Evolutionary conservation across 2,888 invertebrate genomes (phyloP).

Genomic region (Glaucopsyche alexis): DNA sequence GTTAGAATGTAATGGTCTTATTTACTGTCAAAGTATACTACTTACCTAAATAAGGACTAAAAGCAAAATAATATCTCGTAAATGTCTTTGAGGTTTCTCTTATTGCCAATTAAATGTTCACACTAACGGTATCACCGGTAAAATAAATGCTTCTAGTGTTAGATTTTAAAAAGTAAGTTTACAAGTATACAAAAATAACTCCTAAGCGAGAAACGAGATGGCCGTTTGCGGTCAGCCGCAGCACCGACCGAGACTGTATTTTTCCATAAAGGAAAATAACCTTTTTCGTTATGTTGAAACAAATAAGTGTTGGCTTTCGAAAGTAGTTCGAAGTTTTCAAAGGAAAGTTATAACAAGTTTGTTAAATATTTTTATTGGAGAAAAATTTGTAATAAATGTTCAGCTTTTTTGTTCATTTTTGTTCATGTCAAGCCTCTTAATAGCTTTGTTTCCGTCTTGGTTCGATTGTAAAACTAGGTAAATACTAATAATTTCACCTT

Average conservation of each 20-base stretch:
- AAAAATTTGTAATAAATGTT: conserved; percentile 13
- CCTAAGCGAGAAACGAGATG: not conserved
- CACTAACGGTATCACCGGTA: no score
- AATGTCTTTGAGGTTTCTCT: no score
- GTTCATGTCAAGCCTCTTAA: not conserved
- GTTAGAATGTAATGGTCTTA: no score
- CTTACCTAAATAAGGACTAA: no score
- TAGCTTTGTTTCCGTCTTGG: not conserved
- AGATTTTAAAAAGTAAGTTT: not conserved
- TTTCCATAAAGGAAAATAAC: conserved; percentile 20
- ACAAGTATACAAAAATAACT: not conserved
- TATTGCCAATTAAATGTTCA: no score
- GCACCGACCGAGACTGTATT: conserved; percentile 4
- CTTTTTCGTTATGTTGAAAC: conserved; percentile 12
- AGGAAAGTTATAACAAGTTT: conserved; percentile 17
- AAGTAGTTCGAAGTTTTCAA: conserved; percentile 17
- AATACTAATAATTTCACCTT: no score
- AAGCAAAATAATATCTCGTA: no score
- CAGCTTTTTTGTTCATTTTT: not conserved
- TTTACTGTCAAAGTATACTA: no score
- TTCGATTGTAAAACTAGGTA: no score
- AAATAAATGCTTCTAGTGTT: no score
- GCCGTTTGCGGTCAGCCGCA: conserved; percentile 3
- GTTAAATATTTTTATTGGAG: conserved; percentile 14
- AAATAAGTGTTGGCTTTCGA: conserved; percentile 10